phyloP scores from a whole-genome alignment of 2,113 vertebrate species.

The Cyphomyrus discorhynchus region DNA sequence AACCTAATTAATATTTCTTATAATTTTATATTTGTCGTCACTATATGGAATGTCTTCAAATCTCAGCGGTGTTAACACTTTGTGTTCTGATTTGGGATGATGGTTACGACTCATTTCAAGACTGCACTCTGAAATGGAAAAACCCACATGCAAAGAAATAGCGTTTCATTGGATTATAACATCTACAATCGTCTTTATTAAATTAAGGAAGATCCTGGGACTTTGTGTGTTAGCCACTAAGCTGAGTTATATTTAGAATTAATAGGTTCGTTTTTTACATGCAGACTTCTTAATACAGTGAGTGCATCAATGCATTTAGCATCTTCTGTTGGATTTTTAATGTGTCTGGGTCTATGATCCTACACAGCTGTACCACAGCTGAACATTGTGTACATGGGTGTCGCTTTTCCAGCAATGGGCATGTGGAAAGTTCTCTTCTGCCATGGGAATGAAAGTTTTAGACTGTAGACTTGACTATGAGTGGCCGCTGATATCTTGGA shows the following conservation, averaged over 20 bases:
- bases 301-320: not conserved
- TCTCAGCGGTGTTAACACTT: not conserved
- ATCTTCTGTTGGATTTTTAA: not conserved
- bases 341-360: not conserved
- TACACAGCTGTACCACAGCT: not conserved
- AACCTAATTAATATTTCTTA: not conserved
- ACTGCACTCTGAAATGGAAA: not conserved
- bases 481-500: not conserved
- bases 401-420: not conserved
- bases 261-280: not conserved
- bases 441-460: too few relatives aligned
- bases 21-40: not conserved
- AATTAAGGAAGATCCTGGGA: not conserved
- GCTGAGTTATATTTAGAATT: not conserved
- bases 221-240: not conserved
- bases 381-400: not conserved
- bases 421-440: not conserved
- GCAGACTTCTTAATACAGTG: not conserved
- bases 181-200: not conserved
- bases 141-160: not conserved
- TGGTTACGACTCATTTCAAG: not conserved
- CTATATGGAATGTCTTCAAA: not conserved
- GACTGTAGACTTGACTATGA: not conserved
- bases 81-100: not conserved
- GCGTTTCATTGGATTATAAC: not conserved